Evolutionary conservation across 2,113 vertebrate species (phyloP).

Genomic region (Cyanoramphus novaezelandiae): DNA sequence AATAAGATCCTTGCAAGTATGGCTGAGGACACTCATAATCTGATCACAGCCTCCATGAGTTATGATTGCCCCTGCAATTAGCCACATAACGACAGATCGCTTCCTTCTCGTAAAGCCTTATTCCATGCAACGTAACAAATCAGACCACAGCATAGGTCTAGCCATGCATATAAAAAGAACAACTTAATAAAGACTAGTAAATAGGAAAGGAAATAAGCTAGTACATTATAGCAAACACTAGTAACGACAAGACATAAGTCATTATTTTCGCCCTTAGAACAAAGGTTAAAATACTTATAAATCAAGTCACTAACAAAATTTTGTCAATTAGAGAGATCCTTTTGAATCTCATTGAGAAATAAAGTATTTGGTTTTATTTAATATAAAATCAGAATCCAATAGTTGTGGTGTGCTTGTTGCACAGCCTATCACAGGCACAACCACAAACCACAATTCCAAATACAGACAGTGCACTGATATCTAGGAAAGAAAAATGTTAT

Average conservation of each 20-base stretch:
- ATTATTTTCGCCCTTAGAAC: neutral
- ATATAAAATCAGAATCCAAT: neutral
- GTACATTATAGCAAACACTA: neutral
- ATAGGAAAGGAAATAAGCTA: constrained; percentile 7
- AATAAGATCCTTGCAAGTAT: neutral
- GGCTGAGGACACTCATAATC: neutral
- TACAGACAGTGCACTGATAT: neutral
- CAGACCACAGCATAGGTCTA: neutral
- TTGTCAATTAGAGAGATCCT: neutral
- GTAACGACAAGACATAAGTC: neutral
- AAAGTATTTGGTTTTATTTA: constrained; percentile 8
- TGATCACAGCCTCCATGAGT: neutral
- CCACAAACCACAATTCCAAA: constrained; percentile 45
- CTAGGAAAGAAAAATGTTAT: constrained; percentile 41
- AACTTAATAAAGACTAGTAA: constrained; percentile 14
- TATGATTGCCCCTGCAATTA: constrained; percentile 23
- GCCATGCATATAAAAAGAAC: neutral
- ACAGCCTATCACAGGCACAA: constrained; percentile 1
- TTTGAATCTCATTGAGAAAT: too few relatives aligned
- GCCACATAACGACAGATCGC: constrained; percentile 6
- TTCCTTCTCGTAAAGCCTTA: constrained; percentile 30
- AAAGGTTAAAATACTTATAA: neutral
- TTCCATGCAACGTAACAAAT: constrained; percentile 26
- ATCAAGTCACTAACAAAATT: neutral
- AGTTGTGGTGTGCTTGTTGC: neutral